Percentiles rank a stretch among this genome's conserved stretches.
These are phyloP conservation scores for Nymphalis urticae DNA, from an alignment of 2,888 invertebrate genomes.

Conservation along the genomic window DNA sequence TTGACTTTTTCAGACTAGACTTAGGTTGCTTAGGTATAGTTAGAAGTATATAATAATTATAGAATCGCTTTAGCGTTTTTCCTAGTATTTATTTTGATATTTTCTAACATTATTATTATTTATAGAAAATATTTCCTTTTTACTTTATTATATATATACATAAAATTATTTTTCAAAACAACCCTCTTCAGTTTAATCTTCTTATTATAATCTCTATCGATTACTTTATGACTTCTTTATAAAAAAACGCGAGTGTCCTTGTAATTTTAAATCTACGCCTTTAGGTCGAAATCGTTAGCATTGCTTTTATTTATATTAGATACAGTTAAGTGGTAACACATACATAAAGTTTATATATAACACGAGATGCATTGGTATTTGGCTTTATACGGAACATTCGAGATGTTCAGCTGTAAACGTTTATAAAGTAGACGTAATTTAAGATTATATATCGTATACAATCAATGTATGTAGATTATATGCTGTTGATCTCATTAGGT, in stretches of 20 bases:
- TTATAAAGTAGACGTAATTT: conserved; percentile 56
- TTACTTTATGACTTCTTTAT: not conserved
- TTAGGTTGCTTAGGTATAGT: conserved; percentile 31
- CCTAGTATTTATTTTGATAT: conserved; percentile 4
- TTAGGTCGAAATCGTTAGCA: conserved; percentile 17
- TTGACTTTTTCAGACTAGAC: conserved; percentile 13
- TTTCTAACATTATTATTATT: conserved; percentile 2
- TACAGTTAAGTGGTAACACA: conserved; percentile 45
- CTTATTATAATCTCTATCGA: not conserved
- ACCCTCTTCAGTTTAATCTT: not conserved
- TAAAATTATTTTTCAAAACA: not conserved
- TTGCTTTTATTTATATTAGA: conserved; percentile 47
- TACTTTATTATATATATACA: too few relatives aligned
- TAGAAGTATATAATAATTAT: conserved; percentile 23
- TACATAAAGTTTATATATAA: conserved; percentile 71
- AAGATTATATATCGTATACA: conserved; percentile 53
- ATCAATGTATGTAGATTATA: conserved; percentile 61
- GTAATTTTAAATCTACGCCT: conserved; percentile 10
- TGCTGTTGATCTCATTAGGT: conserved; percentile 58
- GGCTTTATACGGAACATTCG: conserved; percentile 80
- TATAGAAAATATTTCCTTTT: too few relatives aligned
- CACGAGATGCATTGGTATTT: conserved; percentile 82
- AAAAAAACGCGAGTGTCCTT: conserved; percentile 4
- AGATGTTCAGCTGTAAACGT: conserved; percentile 77
- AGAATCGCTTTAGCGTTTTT: conserved; percentile 30